A percentile compares a stretch with the other conserved stretches of the same genome.
Conservation (phyloP, 2,113 vertebrate genomes). For the Micromys minutus region DNA sequence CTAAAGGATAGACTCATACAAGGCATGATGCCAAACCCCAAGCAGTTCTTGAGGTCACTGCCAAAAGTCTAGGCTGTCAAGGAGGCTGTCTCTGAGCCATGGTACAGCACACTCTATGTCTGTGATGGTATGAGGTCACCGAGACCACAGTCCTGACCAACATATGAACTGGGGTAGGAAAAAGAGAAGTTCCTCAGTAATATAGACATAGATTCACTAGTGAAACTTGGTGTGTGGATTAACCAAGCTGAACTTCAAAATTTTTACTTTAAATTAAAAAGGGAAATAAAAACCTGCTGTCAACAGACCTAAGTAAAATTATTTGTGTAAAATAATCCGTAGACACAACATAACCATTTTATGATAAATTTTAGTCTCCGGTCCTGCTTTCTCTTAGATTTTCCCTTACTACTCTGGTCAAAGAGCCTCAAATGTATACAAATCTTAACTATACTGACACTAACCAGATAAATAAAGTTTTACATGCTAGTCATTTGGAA, state of each 20-base stretch:
- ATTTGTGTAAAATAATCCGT: background rate
- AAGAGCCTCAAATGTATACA: background rate
- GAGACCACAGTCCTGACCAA: background rate
- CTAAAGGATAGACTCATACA: slow-evolving; percentile 41
- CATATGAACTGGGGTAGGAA: rapidly evolving
- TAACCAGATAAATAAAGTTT: background rate
- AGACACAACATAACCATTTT: background rate
- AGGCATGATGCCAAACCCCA: slow-evolving; percentile 43
- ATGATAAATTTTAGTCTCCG: background rate
- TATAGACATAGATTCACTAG: background rate
- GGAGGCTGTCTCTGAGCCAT: background rate
- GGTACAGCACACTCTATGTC: background rate
- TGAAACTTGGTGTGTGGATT: background rate
- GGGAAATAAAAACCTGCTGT: background rate
- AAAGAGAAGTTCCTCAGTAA: background rate
- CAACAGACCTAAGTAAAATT: background rate
- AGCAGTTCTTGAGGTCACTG: background rate
- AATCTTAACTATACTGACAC: background rate
- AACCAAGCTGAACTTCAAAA: background rate
- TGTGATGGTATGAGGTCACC: background rate
- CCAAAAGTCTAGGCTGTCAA: background rate
- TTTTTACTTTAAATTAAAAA: background rate
- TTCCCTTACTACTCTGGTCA: background rate
- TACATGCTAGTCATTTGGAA: background rate
- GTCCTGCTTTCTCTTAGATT: background rate